Evolutionary conservation across 2,888 invertebrate species (phyloP).

Genomic region (Panzeria rudis): DNA sequence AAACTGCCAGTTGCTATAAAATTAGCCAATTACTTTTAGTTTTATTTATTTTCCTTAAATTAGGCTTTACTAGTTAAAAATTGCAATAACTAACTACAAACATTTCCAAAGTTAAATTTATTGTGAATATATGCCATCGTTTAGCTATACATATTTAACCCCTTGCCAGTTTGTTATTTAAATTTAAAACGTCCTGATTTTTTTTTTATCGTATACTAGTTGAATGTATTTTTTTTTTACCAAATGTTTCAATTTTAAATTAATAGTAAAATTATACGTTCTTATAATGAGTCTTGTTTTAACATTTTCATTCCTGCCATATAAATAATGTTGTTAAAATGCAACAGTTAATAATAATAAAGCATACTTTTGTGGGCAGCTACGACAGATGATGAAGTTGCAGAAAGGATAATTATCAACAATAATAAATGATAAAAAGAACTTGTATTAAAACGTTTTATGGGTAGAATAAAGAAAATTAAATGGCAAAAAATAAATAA

Average conservation of each 20-base stretch:
- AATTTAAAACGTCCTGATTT: neutral
- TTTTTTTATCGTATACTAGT: neutral
- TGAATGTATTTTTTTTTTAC: neutral
- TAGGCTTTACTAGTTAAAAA: too few relatives aligned
- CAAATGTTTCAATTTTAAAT: neutral
- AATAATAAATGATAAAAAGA: neutral
- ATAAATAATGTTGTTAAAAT: too few relatives aligned
- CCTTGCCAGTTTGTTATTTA: neutral
- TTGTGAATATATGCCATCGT: neutral
- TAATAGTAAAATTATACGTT: neutral
- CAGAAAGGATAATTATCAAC: neutral
- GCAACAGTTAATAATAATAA: constrained; percentile 2
- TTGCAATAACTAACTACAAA: too few relatives aligned
- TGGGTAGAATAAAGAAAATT: neutral
- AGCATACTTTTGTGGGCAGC: neutral
- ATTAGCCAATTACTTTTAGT: too few relatives aligned
- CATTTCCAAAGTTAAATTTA: neutral
- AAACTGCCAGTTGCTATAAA: too few relatives aligned
- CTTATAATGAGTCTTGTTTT: neutral
- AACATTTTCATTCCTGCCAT: neutral
- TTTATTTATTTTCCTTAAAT: too few relatives aligned
- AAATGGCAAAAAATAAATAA: neutral
- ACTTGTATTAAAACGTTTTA: neutral
- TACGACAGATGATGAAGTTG: neutral
- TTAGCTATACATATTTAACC: neutral